Conservation (phyloP, 2,113 vertebrate genomes). For the Tyto alba region DNA sequence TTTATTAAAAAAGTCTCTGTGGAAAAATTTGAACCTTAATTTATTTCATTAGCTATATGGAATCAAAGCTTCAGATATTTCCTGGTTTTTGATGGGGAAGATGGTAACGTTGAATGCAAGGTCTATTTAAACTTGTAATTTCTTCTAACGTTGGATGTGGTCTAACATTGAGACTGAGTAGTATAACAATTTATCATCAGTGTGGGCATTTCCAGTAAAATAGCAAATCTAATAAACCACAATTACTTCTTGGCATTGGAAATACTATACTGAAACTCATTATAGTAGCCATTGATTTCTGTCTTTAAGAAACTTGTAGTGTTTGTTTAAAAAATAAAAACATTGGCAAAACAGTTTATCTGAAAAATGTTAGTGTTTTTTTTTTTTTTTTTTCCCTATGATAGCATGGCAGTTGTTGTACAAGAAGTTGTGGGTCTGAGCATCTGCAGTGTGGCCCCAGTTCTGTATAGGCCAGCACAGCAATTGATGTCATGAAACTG, state of each 20-base stretch:
- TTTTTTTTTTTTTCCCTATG: neutral
- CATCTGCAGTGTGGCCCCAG: neutral
- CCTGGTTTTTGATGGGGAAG: neutral
- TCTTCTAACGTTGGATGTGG: slow-evolving; percentile 23
- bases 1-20: neutral
- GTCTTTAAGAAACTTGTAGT: neutral
- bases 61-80: neutral
- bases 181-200: slow-evolving; percentile 6
- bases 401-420: neutral
- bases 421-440: neutral
- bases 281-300: neutral
- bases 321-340: neutral
- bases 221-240: slow-evolving; percentile 7
- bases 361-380: neutral
- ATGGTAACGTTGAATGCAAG: neutral
- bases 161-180: neutral
- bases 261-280: neutral
- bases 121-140: neutral
- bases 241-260: slow-evolving; percentile 16
- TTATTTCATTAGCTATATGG: neutral
- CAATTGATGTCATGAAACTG: neutral
- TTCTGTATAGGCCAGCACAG: neutral
- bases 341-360: neutral
- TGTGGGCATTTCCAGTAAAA: slow-evolving; percentile 34
- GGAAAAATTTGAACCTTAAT: neutral